These are phyloP conservation scores for Hyperoplus immaculatus DNA, from an alignment of 2,797 vertebrate species.

Conservation along the genomic window DNA sequence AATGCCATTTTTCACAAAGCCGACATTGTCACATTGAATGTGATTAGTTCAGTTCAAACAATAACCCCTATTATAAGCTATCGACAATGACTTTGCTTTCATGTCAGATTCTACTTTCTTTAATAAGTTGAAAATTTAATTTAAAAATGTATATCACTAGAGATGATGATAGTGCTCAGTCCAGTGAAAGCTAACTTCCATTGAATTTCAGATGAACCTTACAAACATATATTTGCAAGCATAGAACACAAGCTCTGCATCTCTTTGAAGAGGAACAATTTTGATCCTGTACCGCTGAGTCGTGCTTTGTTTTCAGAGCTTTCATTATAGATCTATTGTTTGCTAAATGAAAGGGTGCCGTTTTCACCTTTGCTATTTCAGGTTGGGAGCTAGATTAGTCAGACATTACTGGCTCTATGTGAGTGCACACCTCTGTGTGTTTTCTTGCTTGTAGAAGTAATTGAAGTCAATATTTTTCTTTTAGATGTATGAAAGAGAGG, in stretches of 20 bases:
- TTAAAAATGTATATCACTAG: conserved; percentile 3
- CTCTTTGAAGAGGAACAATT: conserved; percentile 18
- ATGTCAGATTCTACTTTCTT: conserved; percentile 38
- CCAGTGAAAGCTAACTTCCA: conserved; percentile 16
- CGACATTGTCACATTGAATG: conserved; percentile 30
- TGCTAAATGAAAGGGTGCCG: conserved; percentile 22
- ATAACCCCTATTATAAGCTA: conserved; percentile 40
- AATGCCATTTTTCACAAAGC: conserved; percentile 34
- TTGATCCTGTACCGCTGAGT: conserved; percentile 8
- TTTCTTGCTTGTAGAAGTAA: not conserved
- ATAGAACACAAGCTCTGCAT: not conserved
- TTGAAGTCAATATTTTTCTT: no score
- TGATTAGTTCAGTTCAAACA: conserved; percentile 46
- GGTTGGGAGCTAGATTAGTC: conserved; percentile 9
- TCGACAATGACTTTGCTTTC: conserved; percentile 25
- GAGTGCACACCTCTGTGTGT: not conserved
- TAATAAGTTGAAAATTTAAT: conserved; percentile 24
- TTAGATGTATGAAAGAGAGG: not conserved
- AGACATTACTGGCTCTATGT: conserved; percentile 13
- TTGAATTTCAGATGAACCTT: conserved; percentile 24
- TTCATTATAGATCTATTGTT: conserved; percentile 3
- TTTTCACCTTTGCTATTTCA: conserved; percentile 28
- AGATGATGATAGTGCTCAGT: conserved; percentile 17
- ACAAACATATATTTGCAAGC: conserved; percentile 2
- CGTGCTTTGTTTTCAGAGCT: conserved; percentile 36